Percentiles rank a stretch among this genome's conserved stretches.
Conservation (phyloP, 2,113 vertebrate genomes). For the Clarias gariepinus region DNA sequence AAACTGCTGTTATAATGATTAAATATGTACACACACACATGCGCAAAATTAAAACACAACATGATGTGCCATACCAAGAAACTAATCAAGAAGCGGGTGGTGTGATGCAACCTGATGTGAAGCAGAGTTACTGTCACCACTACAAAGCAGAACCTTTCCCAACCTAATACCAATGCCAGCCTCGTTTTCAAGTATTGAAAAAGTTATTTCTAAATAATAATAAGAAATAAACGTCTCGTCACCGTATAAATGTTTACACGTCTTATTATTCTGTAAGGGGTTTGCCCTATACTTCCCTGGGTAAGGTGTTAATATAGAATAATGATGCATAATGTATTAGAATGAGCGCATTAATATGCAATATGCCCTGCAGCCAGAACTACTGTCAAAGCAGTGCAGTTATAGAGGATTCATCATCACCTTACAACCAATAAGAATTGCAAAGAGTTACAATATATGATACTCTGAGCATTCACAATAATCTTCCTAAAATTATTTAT, state of each 20-base stretch:
- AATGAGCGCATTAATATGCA: background rate
- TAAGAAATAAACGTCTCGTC: background rate
- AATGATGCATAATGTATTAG: background rate
- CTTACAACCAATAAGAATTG: background rate
- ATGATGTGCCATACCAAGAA: background rate
- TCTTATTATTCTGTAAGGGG: background rate
- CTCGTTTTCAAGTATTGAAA: background rate
- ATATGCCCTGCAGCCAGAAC: background rate
- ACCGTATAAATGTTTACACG: background rate
- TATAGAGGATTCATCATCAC: background rate
- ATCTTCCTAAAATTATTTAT: too few species aligned
- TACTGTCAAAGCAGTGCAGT: background rate
- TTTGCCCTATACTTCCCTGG: background rate
- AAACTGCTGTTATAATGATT: background rate
- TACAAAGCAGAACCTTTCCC: background rate
- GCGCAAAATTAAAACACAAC: background rate
- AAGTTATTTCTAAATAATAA: background rate
- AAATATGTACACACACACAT: background rate
- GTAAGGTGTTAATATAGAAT: background rate
- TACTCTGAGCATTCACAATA: too few species aligned
- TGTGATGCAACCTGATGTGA: background rate
- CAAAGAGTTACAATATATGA: too few species aligned
- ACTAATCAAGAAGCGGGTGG: background rate
- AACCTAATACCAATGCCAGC: background rate
- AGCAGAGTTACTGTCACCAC: background rate